Percentiles rank a stretch among this genome's conserved stretches.
These are phyloP conservation scores for Dasysyrphus tricinctus DNA, from an alignment of 2,888 invertebrate genomes.

Conservation along the genomic window DNA sequence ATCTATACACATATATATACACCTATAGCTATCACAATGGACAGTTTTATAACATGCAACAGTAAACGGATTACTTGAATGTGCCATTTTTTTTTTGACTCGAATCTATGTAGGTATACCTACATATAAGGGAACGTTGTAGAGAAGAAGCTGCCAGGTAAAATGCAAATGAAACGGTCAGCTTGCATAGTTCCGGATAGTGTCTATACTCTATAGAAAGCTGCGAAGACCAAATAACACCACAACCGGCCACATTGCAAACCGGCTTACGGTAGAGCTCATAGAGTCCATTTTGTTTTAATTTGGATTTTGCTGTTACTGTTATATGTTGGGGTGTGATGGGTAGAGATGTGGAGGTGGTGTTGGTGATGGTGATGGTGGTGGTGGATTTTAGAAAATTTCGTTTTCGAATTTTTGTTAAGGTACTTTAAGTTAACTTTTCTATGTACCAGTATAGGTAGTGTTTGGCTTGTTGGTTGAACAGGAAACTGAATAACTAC, in stretches of 20 bases:
- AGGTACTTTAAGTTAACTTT: conserved; percentile 30
- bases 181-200: conserved; percentile 30
- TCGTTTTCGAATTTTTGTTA: conserved; percentile 28
- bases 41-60: conserved; percentile 41
- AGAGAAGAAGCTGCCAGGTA: conserved; percentile 40
- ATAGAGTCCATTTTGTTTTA: conserved; percentile 57
- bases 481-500: conserved; percentile 12
- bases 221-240: conserved; percentile 30
- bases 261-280: conserved; percentile 39
- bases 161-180: conserved; percentile 65
- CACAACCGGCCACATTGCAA: conserved; percentile 13
- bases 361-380: not conserved
- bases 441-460: not conserved
- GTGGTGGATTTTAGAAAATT: conserved; percentile 24
- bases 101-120: not conserved
- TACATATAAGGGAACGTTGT: not conserved
- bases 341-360: not conserved
- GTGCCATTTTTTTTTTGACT: conserved; percentile 21
- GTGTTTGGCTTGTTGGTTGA: conserved; percentile 17
- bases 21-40: conserved; percentile 29
- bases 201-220: conserved; percentile 26
- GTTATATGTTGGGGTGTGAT: not conserved
- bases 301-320: conserved; percentile 32
- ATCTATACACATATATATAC: too few relatives aligned
- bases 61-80: conserved; percentile 66